Base-by-base conservation (phyloP, 2,888 invertebrate species). In the Dolichopus griseipennis region DNA sequence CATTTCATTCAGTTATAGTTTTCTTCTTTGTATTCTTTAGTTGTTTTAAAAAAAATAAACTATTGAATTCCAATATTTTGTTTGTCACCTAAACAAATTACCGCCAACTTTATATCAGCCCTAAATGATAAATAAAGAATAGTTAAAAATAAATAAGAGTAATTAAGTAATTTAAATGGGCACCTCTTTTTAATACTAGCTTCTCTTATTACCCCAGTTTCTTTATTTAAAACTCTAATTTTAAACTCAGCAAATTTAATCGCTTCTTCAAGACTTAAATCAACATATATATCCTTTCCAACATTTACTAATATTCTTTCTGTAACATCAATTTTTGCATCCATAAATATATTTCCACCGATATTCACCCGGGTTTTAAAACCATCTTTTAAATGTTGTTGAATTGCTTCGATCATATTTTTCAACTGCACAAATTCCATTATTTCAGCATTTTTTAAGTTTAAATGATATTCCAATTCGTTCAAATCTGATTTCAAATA, bases 271-370 rank as follows among this genome's bases (percentile, higher is more conserved):
- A 87, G 75, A 9, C 85, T 86, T 73, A 93, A 87, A 76, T 93
- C 91, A 43, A 93, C 80, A 77, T 85, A 93, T 75, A 89, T 85
- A 67, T 90, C 89, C 73, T 90, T 85, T 0, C 94, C 94, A 70
- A 94, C 82, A 76, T 90, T 86, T 33, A 94, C 84, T 33, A 89
- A 81, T 66, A 94, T 85, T 62, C 80, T 84, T 0, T 87, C 85
- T 1, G 87, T 83, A 76, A 91, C 87, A 66, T 84, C 81, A 67
- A 93, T 87, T 68, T 87, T 82, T 0, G 92, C 92, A 78, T 93
- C 89, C 77, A 91, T 88, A 75, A 91, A 94, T 73, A 93, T 90
- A 78, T 90, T 91, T 73, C 90, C 89, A n/a, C 94, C 94, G 41
- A 95, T 81, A 77, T 94, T 91, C 34, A 94, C 85, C 81, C 89